phyloP scores from a whole-genome alignment of 2,113 vertebrate species.

The Gorsachius goisagi region DNA sequence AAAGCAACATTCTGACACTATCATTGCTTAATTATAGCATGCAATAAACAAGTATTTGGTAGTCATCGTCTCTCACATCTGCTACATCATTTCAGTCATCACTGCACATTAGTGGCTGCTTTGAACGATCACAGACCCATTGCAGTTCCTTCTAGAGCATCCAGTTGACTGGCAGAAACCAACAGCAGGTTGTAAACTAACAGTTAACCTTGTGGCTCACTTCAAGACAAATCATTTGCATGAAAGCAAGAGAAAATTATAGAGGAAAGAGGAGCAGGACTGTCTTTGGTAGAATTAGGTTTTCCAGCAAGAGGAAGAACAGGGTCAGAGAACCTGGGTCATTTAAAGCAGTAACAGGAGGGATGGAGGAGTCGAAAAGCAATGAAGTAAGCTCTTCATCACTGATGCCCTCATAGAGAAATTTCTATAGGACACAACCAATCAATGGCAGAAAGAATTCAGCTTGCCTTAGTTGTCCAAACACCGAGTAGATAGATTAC shows the following conservation, averaged over 20 bases:
- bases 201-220: neutral
- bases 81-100: slow-evolving; percentile 16
- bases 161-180: neutral
- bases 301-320: neutral
- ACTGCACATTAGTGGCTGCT: neutral
- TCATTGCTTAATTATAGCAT: slow-evolving; percentile 46
- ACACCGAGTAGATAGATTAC: neutral
- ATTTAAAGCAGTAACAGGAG: neutral
- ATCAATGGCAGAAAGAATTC: neutral
- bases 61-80: slow-evolving; percentile 11
- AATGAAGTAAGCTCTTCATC: neutral
- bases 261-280: neutral
- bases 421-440: neutral
- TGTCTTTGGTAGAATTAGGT: neutral
- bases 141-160: neutral
- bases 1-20: slow-evolving; percentile 44
- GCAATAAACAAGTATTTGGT: slow-evolving; percentile 20
- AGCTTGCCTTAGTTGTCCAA: neutral
- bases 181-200: neutral
- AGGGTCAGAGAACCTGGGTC: neutral
- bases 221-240: neutral
- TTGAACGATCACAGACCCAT: neutral
- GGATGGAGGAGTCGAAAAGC: neutral
- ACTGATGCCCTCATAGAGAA: neutral
- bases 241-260: neutral